phyloP scores from a whole-genome alignment of 2,113 vertebrate species.

The Corythoichthys haematopterus region DNA sequence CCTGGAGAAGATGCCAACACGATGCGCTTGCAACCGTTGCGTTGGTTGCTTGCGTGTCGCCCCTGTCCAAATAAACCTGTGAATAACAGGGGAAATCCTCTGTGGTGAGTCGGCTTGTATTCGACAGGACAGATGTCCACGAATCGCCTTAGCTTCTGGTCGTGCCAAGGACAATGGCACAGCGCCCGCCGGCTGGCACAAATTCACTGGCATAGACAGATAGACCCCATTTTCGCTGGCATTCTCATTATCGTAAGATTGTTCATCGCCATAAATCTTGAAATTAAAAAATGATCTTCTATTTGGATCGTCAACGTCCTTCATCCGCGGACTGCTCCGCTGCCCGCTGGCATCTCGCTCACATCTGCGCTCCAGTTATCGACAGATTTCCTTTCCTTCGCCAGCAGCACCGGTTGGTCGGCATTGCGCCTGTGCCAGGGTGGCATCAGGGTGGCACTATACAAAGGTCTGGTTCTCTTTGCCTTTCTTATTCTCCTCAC shows the following conservation, averaged over 20 bases:
- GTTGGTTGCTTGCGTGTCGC: conserved; percentile 44
- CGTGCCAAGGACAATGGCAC: conserved; percentile 37
- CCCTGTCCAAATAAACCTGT: conserved; percentile 58
- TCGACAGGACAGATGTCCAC: conserved; percentile 25
- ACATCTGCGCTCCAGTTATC: conserved; percentile 25
- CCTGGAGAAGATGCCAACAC: conserved; percentile 57
- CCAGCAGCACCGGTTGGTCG: conserved; percentile 24
- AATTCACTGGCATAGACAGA: conserved; percentile 29
- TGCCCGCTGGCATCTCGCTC: conserved; percentile 41
- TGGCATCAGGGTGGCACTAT: conserved; percentile 60
- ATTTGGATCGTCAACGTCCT: conserved; percentile 25
- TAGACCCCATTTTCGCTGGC: conserved; percentile 20
- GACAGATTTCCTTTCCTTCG: conserved; percentile 28
- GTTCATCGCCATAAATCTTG: conserved; percentile 13
- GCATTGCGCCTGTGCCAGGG: conserved; percentile 53
- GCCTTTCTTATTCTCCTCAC: conserved; percentile 63
- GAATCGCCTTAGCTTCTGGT: conserved; percentile 15
- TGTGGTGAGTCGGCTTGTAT: conserved; percentile 48
- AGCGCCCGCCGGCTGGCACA: conserved; percentile 51
- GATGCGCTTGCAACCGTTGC: conserved; percentile 50
- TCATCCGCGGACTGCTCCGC: conserved; percentile 28
- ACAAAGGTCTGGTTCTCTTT: conserved; percentile 61
- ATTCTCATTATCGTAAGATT: conserved; percentile 13
- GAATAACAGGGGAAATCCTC: conserved; percentile 52
- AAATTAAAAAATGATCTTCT: conserved; percentile 12